Percentiles rank a stretch among this genome's conserved stretches.
Conservation (phyloP, 2,113 vertebrate species). For the Lucifuga dentata region DNA sequence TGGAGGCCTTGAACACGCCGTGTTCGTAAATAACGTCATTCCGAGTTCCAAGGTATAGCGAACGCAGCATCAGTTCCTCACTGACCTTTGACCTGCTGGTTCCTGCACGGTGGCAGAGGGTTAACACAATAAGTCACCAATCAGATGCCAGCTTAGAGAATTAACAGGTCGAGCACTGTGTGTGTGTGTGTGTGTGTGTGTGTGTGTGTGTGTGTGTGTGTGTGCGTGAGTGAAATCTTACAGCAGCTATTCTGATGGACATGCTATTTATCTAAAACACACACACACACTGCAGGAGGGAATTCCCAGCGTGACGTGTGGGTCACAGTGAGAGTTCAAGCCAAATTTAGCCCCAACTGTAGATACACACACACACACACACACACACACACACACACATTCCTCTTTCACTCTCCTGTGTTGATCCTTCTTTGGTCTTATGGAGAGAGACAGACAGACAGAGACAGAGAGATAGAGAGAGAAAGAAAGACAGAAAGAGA, state of each 20-base stretch:
- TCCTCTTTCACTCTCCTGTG: no score
- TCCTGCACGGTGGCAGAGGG: constrained; percentile 30
- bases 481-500: no score
- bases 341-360: constrained; percentile 1
- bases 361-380: no score
- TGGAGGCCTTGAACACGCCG: no score
- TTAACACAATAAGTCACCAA: constrained; percentile 19
- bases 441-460: no score
- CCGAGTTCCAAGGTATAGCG: no score
- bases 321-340: neutral
- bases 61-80: no score
- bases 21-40: no score
- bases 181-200: constrained; percentile 24
- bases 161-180: constrained; percentile 43
- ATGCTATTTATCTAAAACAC: constrained; percentile 11
- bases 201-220: constrained; percentile 13
- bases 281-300: constrained; percentile 28
- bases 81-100: constrained; percentile 37
- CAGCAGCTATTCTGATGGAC: constrained; percentile 35
- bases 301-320: constrained; percentile 13
- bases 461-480: no score
- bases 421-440: no score
- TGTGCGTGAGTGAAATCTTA: neutral
- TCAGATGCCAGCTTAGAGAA: constrained; percentile 27
- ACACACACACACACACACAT: no score